phyloP scores from a whole-genome alignment of 2,113 vertebrate species.

The Trichechus manatus region DNA sequence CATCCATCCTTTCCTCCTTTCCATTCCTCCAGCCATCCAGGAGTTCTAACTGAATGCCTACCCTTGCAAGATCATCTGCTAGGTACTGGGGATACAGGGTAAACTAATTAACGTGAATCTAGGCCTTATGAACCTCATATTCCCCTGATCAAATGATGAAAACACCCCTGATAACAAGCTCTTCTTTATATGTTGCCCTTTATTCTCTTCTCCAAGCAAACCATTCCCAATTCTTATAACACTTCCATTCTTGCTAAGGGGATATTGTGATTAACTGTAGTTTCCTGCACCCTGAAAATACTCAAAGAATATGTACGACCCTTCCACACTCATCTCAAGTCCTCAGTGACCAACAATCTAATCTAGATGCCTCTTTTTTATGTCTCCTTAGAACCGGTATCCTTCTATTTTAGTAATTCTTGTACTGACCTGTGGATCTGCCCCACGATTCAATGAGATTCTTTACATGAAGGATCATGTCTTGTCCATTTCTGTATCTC shows the following conservation, averaged over 20 bases:
- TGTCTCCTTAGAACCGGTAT: not conserved
- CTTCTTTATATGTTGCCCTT: not conserved
- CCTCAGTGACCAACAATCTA: not conserved
- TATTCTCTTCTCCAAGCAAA: not conserved
- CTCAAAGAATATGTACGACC: not conserved
- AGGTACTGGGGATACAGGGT: too few relatives aligned
- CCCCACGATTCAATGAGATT: not conserved
- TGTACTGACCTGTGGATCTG: rapidly evolving
- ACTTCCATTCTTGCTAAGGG: not conserved
- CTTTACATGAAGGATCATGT: not conserved
- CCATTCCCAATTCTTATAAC: not conserved
- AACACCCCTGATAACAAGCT: not conserved
- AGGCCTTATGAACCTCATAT: not conserved
- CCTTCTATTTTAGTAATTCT: not conserved
- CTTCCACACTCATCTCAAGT: not conserved
- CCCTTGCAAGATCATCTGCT: not conserved
- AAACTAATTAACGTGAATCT: not conserved
- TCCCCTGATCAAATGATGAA: rapidly evolving
- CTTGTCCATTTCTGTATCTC: not conserved
- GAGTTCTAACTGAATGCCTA: not conserved
- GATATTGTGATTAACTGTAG: not conserved
- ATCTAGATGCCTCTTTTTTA: not conserved
- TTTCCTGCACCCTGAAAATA: not conserved
- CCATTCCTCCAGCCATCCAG: not conserved
- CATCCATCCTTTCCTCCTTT: not conserved